Conservation (phyloP, 2,888 invertebrate species). For the Pherbina coryleti region DNA sequence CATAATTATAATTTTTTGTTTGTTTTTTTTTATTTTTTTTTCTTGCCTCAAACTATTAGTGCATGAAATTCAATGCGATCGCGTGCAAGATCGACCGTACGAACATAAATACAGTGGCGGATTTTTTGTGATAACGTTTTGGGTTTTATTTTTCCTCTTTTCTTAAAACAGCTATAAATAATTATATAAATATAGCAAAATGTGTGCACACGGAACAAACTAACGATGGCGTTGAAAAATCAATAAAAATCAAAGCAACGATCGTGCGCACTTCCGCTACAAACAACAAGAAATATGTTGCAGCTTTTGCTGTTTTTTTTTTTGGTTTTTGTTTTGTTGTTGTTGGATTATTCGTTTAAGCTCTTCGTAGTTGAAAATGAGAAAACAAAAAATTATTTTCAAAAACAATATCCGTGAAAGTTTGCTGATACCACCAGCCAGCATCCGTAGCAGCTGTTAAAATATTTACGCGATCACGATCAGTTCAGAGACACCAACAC, state of each 20-base stretch:
- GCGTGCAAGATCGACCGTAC: constrained; percentile 41
- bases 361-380: neutral
- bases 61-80: constrained; percentile 47
- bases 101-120: neutral
- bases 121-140: neutral
- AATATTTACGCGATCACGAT: constrained; percentile 22
- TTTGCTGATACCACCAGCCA: constrained; percentile 11
- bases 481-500: neutral
- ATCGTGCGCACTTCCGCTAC: constrained; percentile 4
- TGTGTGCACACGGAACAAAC: neutral
- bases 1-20: constrained; percentile 8
- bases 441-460: constrained; percentile 12
- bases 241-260: constrained; percentile 1
- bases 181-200: neutral
- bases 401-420: constrained; percentile 24
- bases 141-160: neutral
- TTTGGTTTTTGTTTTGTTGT: neutral
- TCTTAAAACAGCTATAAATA: neutral
- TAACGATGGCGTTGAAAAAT: neutral
- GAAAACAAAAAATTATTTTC: neutral
- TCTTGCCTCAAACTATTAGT: constrained; percentile 50
- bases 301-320: neutral
- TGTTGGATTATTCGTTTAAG: neutral
- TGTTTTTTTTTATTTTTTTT: neutral
- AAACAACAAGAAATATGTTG: neutral